Percentiles rank a stretch among this genome's conserved stretches.
Conservation (phyloP, 2,113 vertebrate species). For the Orcinus orca region DNA sequence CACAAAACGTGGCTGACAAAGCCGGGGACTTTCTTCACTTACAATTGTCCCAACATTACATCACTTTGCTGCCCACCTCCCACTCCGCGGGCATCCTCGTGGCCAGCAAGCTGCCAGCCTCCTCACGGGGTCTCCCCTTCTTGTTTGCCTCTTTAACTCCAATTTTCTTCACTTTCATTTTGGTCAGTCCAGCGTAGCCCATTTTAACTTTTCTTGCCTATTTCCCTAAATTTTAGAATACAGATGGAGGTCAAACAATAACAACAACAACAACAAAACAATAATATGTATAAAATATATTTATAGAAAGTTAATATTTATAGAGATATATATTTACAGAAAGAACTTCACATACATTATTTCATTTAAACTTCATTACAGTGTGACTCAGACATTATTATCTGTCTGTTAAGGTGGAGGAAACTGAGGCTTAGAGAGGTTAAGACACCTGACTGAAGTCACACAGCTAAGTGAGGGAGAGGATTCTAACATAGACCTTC, state of each 20-base stretch:
- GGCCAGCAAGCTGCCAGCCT: background rate
- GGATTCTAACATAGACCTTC: background rate
- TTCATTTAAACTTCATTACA: background rate
- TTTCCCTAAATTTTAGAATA: background rate
- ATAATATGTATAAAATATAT: background rate
- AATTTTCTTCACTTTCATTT: background rate
- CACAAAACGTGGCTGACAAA: background rate
- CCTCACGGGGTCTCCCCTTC: background rate
- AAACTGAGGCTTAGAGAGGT: background rate
- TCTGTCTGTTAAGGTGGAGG: background rate
- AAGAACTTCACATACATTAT: background rate
- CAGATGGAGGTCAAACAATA: background rate
- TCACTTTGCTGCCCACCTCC: background rate
- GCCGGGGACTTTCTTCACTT: background rate
- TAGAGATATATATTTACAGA: background rate
- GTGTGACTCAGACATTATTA: background rate
- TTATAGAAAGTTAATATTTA: background rate
- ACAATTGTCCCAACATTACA: background rate
- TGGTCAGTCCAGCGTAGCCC: background rate
- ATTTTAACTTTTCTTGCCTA: background rate
- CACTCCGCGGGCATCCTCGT: background rate
- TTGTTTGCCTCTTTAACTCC: background rate
- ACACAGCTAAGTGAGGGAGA: background rate
- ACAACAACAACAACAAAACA: background rate
- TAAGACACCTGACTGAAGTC: background rate